Evolutionary conservation across 2,113 vertebrate species (phyloP).

Genomic region (Centropristis striata): DNA sequence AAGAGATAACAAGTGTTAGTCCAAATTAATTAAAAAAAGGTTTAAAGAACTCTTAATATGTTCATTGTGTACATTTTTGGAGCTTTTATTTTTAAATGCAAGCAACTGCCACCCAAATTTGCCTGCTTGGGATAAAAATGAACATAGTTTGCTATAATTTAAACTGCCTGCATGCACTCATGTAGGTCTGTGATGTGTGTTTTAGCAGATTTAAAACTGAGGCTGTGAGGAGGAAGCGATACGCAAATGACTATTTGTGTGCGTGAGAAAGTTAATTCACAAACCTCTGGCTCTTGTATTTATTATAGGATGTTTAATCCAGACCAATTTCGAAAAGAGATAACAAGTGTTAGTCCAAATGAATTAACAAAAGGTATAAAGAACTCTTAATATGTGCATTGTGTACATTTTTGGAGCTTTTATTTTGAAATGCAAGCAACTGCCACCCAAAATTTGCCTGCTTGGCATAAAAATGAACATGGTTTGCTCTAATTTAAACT

Average conservation of each 20-base stretch:
- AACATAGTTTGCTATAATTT: neutral
- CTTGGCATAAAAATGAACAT: neutral
- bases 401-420: neutral
- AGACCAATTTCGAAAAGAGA: neutral
- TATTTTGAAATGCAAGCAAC: conserved; percentile 21
- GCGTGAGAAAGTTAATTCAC: neutral
- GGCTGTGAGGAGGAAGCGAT: neutral
- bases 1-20: neutral
- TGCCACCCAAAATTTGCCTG: neutral
- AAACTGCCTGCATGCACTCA: neutral
- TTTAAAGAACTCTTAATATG: neutral
- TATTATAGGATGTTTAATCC: neutral
- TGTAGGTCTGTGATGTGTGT: conserved; percentile 5
- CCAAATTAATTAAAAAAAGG: too few species aligned
- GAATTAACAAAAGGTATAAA: too few species aligned
- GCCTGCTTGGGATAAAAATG: neutral
- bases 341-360: neutral
- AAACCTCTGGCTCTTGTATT: neutral
- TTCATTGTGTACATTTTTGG: neutral
- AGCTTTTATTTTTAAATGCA: conserved; percentile 33
- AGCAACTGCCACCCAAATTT: neutral
- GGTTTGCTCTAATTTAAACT: neutral
- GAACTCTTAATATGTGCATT: neutral
- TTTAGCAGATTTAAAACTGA: conserved; percentile 32
- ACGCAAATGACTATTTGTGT: neutral